These are phyloP conservation scores for Leucania comma DNA, from an alignment of 2,888 invertebrate species.

Conservation along the genomic window DNA sequence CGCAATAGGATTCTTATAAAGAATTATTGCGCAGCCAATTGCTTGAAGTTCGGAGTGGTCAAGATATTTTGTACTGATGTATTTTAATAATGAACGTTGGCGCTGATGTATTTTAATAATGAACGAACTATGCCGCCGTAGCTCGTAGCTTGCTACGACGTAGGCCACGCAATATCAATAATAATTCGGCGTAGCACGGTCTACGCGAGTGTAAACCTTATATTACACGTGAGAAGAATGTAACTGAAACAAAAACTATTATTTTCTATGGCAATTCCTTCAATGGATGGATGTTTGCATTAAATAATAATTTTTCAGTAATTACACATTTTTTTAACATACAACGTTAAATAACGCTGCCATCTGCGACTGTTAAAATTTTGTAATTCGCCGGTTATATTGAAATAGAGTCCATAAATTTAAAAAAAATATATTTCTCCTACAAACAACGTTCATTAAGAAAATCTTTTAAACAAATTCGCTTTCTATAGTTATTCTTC, in stretches of 20 bases:
- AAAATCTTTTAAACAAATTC: conserved; percentile 2
- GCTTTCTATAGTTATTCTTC: neutral
- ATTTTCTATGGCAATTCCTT: too few relatives aligned
- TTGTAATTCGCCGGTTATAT: too few relatives aligned
- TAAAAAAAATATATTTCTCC: too few relatives aligned
- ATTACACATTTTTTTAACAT: too few relatives aligned
- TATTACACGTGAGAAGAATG: neutral
- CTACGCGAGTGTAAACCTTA: neutral
- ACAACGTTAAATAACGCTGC: too few relatives aligned
- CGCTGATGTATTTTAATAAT: neutral
- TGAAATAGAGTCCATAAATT: too few relatives aligned
- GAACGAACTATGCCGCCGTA: neutral
- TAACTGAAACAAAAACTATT: neutral
- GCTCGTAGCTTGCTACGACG: conserved; percentile 21
- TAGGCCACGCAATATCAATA: neutral
- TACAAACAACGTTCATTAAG: neutral
- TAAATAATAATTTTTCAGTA: neutral
- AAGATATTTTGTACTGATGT: too few relatives aligned
- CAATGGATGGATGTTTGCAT: neutral
- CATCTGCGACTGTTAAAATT: neutral
- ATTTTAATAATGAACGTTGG: conserved; percentile 10
- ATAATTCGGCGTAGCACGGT: neutral
- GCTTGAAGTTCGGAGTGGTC: too few relatives aligned
- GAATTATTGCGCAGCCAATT: too few relatives aligned
- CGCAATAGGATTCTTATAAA: too few relatives aligned